phyloP scores from a whole-genome alignment of 1,140 invertebrate genomes.

The Babylonia areolata region DNA sequence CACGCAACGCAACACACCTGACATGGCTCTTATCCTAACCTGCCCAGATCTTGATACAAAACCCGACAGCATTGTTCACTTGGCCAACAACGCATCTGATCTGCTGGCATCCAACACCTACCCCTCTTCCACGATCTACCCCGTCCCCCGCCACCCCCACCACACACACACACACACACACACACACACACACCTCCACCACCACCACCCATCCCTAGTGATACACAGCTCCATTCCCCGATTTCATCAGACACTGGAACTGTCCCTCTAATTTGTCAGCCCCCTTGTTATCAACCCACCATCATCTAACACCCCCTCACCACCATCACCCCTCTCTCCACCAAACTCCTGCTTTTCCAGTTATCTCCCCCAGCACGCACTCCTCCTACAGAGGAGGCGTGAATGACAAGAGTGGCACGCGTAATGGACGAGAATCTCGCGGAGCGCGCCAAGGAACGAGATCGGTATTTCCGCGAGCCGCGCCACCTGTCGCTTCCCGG shows the following conservation, averaged over 20 bases:
- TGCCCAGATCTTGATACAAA: too few relatives aligned
- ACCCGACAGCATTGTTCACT: too few relatives aligned
- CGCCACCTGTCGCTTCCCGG: conserved; percentile 11
- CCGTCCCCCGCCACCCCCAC: too few relatives aligned
- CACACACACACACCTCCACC: too few relatives aligned
- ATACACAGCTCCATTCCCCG: too few relatives aligned
- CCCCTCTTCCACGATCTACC: too few relatives aligned
- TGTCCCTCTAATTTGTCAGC: conserved; percentile 3
- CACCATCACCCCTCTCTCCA: not conserved
- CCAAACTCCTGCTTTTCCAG: not conserved
- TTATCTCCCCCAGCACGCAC: conserved; percentile 16
- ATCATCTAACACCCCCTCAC: not conserved
- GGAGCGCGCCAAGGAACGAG: not conserved
- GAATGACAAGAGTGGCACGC: conserved; percentile 18
- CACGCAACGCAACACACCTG: too few relatives aligned
- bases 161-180: too few relatives aligned
- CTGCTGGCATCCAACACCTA: too few relatives aligned
- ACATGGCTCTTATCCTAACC: too few relatives aligned
- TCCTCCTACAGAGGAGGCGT: not conserved
- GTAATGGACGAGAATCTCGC: conserved; percentile 4
- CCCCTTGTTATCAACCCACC: not conserved
- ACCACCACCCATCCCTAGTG: too few relatives aligned
- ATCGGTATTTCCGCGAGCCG: not conserved
- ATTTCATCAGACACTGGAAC: not conserved
- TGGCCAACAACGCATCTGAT: too few relatives aligned